Evolutionary conservation across 2,888 invertebrate species (phyloP).

Genomic region (Tipula vernalis): DNA sequence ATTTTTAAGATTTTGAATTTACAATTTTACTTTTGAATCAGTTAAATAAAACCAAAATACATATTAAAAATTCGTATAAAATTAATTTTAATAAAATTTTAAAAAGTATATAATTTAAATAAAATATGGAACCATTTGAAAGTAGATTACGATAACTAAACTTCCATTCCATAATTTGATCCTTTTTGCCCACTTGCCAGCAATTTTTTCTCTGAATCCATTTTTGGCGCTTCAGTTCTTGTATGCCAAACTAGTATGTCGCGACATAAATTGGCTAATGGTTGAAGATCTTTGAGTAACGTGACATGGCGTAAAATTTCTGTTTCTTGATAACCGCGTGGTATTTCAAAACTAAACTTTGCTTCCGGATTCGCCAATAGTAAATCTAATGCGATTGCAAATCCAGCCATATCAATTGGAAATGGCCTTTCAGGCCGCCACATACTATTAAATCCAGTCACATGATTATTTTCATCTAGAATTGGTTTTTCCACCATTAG

Average conservation of each 20-base stretch:
- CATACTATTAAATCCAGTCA: conserved; percentile 49
- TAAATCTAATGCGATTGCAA: conserved; percentile 70
- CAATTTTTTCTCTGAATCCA: conserved; percentile 52
- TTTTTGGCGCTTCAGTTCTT: conserved; percentile 76
- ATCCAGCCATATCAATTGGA: conserved; percentile 97
- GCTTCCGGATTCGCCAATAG: conserved; percentile 60
- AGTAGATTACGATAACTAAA: conserved; percentile 20
- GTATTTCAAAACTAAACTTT: conserved; percentile 69
- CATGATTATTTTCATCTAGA: conserved; percentile 46
- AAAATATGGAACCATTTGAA: background rate
- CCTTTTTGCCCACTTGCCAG: conserved; percentile 37
- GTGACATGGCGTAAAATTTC: conserved; percentile 66
- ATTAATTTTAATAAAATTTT: background rate
- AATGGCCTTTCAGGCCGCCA: conserved; percentile 89
- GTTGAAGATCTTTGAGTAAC: conserved; percentile 67
- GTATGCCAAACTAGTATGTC: conserved; percentile 99
- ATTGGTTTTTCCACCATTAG: conserved; percentile 84
- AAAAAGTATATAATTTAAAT: background rate
- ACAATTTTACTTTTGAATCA: too few relatives aligned
- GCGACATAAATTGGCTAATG: conserved; percentile 79
- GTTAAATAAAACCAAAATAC: background rate
- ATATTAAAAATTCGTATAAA: background rate
- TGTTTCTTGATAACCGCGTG: conserved; percentile 81
- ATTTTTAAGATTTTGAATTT: background rate
- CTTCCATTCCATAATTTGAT: conserved; percentile 48